phyloP scores from a whole-genome alignment of 2,888 invertebrate species.

The Drosophila longiperda region DNA sequence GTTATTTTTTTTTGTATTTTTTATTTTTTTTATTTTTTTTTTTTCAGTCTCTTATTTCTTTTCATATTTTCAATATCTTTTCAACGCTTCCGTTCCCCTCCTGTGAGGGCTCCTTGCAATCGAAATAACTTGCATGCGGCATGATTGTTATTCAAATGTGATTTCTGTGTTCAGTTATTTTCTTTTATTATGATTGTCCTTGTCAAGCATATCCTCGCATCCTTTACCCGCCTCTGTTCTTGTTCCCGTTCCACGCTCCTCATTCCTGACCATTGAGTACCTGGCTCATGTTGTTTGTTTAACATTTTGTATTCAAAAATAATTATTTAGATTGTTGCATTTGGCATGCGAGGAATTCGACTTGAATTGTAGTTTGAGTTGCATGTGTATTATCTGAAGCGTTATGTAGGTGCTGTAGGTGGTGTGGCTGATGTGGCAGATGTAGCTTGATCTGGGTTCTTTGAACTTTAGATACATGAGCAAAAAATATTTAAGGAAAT shows the following conservation, averaged over 20 bases:
- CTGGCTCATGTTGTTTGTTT: constrained; percentile 68
- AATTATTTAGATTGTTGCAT: constrained; percentile 81
- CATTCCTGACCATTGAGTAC: constrained; percentile 5
- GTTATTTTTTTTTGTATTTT: constrained; percentile 52
- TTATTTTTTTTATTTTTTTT: constrained; percentile 20
- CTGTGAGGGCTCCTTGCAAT: constrained; percentile 35
- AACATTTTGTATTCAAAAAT: constrained; percentile 79
- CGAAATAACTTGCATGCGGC: constrained; percentile 75
- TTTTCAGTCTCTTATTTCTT: constrained; percentile 46
- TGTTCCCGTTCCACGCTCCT: background rate
- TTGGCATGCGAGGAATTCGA: constrained; percentile 57
- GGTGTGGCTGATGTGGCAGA: background rate
- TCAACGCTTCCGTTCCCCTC: constrained; percentile 37
- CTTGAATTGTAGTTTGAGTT: constrained; percentile 41
- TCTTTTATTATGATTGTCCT: constrained; percentile 39
- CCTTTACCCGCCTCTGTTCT: constrained; percentile 35
- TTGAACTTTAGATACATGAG: constrained; percentile 26
- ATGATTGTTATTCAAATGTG: constrained; percentile 81
- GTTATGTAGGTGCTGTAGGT: background rate
- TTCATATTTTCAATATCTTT: constrained; percentile 77
- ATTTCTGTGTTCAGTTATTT: constrained; percentile 65
- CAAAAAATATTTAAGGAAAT: constrained; percentile 8
- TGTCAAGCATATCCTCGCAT: constrained; percentile 54
- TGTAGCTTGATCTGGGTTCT: background rate
- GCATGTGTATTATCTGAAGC: constrained; percentile 36